Base-by-base conservation (phyloP, 2,797 vertebrate genomes). In the Megaceryle alcyon region DNA sequence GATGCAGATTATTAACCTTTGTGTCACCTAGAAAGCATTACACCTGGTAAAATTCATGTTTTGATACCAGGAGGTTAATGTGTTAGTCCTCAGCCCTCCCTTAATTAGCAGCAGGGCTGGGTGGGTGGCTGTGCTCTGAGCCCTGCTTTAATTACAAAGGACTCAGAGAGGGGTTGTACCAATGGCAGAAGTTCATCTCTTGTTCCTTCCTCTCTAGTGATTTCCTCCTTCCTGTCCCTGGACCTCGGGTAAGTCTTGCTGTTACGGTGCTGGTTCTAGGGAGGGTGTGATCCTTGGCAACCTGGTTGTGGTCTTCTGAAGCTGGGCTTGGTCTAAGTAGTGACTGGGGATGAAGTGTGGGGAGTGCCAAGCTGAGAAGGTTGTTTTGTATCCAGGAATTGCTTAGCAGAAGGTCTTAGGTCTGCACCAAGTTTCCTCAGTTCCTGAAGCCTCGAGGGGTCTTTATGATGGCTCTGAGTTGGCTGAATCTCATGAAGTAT, bases 1-100 rank as follows among this genome's bases (percentile, higher is more conserved):
- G 94, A 92, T 95, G 86, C 94, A 95, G 86, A 71, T 90, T 95
- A 95, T 96, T 97, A 96, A 95, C 94, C 96, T 97, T 94, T 92
- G 95, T 95, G 82, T 82, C 91, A 90, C 85, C 75, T 82, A 57
- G 83, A 96, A 93, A 88, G 75, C 85, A 93, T 81, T 96, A 94
- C 64, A 95, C 90, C 90, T 84, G 90, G 81, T 95, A 77, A 80
- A 96, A 95, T 94, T 95, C 96, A 95, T 95, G 93, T 92, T 92
- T 95, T 7, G 68, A 95, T 91, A 83, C 83, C 6, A 7, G 43
- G 72, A 94, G 92, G 86, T 96, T 95, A 85, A 96, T 78, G 71
- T 91, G 92, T 82, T 78, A n/a, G 81, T 82, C 49, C 91, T 88
- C 80, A 92, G 81, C 82, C 81, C 77, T 95, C 77, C 56, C 71